Conservation (phyloP, 2,888 invertebrate genomes). For the Eupeodes luniger region DNA sequence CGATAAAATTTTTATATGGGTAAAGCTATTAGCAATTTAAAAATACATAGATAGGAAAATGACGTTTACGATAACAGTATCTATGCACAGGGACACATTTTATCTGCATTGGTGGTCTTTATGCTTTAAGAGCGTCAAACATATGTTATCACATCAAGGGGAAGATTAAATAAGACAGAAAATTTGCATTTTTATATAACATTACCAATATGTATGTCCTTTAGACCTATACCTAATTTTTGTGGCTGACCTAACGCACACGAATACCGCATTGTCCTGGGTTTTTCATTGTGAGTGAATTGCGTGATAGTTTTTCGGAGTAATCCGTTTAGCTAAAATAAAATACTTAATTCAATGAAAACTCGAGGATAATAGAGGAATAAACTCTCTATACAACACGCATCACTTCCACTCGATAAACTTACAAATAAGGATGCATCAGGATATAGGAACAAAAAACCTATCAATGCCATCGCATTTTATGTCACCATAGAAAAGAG, state of each 20-base stretch:
- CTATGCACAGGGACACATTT: slow-evolving; percentile 42
- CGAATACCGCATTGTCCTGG: neutral
- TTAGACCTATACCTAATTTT: slow-evolving; percentile 28
- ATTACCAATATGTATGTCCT: slow-evolving; percentile 28
- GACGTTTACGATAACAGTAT: slow-evolving; percentile 41
- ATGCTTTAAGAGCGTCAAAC: neutral
- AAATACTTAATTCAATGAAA: slow-evolving; percentile 37
- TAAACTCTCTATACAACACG: slow-evolving; percentile 25
- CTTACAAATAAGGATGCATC: slow-evolving; percentile 36
- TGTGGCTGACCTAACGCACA: slow-evolving; percentile 38
- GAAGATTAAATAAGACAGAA: neutral
- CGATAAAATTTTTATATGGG: neutral
- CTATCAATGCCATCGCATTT: slow-evolving; percentile 3
- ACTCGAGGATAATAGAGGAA: slow-evolving; percentile 8
- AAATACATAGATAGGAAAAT: slow-evolving; percentile 15
- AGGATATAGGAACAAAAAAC: neutral
- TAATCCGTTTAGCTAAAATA: slow-evolving; percentile 61
- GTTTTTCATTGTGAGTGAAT: slow-evolving; percentile 13
- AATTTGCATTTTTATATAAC: slow-evolving; percentile 48
- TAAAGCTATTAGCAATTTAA: neutral
- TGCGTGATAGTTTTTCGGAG: slow-evolving; percentile 42
- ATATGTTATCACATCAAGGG: slow-evolving; percentile 43
- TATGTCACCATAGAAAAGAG: neutral
- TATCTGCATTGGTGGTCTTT: neutral
- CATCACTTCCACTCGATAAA: slow-evolving; percentile 67